phyloP scores from a whole-genome alignment of 2,888 invertebrate genomes.

The Clitarchus hookeri region DNA sequence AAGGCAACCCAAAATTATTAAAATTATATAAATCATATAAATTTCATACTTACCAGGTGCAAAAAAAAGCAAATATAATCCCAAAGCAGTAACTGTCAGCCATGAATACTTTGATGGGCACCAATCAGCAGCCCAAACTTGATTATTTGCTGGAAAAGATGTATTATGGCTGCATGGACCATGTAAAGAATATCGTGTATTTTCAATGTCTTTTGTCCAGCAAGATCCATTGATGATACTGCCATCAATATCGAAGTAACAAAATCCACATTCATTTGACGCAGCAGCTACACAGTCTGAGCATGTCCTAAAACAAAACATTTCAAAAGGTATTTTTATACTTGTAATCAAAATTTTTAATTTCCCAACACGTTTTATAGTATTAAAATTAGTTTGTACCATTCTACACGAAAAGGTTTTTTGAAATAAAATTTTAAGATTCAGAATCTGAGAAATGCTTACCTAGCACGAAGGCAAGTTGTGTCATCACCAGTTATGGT shows the following conservation, averaged over 20 bases:
- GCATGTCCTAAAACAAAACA: constrained; percentile 51
- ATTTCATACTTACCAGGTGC: constrained; percentile 51
- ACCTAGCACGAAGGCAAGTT: constrained; percentile 32
- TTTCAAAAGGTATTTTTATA: neutral
- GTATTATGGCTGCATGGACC: constrained; percentile 34
- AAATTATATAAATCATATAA: neutral
- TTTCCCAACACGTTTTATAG: neutral
- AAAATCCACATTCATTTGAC: constrained; percentile 55
- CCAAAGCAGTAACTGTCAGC: constrained; percentile 54
- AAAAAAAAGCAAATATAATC: constrained; percentile 56
- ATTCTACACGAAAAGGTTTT: neutral
- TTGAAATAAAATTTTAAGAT: neutral
- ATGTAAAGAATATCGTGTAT: neutral
- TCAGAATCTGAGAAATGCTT: constrained; percentile 11
- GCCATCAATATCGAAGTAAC: constrained; percentile 46
- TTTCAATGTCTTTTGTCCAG: constrained; percentile 29
- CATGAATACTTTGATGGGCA: constrained; percentile 55
- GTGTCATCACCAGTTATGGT: constrained; percentile 34
- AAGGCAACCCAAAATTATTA: too few species aligned
- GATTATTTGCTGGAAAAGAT: constrained; percentile 28
- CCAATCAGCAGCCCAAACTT: constrained; percentile 54
- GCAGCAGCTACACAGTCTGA: constrained; percentile 52
- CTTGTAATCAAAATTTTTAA: neutral
- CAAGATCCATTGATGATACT: constrained; percentile 42
- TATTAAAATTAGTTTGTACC: too few species aligned